phyloP scores from a whole-genome alignment of 2,888 invertebrate genomes.

The Proisotoma minuta region DNA sequence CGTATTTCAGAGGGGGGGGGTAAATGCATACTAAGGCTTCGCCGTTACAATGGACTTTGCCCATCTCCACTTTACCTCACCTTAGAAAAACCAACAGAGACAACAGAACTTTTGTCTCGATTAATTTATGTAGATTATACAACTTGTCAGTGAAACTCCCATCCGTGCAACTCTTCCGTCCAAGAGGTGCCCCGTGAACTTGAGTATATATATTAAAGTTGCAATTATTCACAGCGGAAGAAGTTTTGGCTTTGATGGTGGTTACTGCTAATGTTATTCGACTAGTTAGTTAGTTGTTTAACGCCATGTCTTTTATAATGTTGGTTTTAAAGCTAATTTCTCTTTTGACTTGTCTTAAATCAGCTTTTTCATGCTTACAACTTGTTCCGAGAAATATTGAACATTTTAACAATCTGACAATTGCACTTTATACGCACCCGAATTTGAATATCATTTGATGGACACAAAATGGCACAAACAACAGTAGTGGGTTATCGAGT shows the following conservation, averaged over 20 bases:
- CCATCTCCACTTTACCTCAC: no score
- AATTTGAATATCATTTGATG: neutral
- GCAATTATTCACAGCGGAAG: neutral
- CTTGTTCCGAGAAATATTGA: neutral
- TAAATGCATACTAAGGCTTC: no score
- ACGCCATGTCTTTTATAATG: no score
- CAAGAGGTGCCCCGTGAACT: neutral
- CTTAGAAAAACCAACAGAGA: neutral
- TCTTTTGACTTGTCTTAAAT: neutral
- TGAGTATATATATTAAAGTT: neutral
- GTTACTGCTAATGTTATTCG: neutral
- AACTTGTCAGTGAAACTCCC: slow-evolving; percentile 15
- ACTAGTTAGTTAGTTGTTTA: no score
- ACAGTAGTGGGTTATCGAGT: neutral
- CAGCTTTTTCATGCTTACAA: slow-evolving; percentile 1
- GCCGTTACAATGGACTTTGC: no score
- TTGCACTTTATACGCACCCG: neutral
- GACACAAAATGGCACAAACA: neutral
- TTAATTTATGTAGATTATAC: slow-evolving; percentile 18
- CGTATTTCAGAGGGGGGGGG: neutral
- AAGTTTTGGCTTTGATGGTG: neutral
- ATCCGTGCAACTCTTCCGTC: neutral
- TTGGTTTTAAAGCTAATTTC: no score
- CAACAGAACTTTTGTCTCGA: slow-evolving; percentile 7
- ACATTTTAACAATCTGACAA: neutral